Percentiles rank a stretch among this genome's conserved stretches.
Evolutionary conservation across 2,797 vertebrate genomes (phyloP).

Genomic region (Ciconia nigra): DNA sequence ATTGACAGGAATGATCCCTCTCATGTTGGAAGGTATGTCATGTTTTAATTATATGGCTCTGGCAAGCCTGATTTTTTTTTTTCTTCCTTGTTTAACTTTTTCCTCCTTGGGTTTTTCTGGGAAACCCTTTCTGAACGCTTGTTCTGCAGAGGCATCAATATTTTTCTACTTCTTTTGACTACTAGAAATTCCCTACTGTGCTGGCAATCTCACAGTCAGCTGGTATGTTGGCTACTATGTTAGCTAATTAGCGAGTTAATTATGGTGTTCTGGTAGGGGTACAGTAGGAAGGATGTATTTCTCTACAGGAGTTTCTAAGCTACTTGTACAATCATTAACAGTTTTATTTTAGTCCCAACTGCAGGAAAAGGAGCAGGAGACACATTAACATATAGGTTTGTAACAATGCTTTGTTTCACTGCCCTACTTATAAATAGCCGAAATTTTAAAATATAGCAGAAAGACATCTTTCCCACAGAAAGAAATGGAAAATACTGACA

Average conservation of each 20-base stretch:
- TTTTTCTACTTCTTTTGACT: constrained; percentile 16
- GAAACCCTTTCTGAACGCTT: constrained; percentile 9
- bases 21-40: not conserved
- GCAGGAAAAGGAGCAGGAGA: not conserved
- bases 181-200: not conserved
- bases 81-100: not conserved
- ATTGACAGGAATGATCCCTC: not conserved
- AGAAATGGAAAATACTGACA: not conserved
- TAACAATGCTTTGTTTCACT: not conserved
- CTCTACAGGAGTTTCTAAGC: not conserved
- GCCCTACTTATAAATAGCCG: not conserved
- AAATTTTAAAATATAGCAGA: not conserved
- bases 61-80: not conserved
- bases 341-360: not conserved
- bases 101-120: not conserved
- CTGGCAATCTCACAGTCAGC: not conserved
- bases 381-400: not conserved
- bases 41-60: constrained; percentile 40
- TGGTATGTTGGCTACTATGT: not conserved
- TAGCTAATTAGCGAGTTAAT: not conserved
- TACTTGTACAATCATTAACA: not conserved
- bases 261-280: not conserved
- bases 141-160: not conserved
- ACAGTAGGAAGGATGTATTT: not conserved
- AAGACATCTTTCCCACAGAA: not conserved